phyloP scores from a whole-genome alignment of 2,888 invertebrate species.

The Ypsolopha scabrella region DNA sequence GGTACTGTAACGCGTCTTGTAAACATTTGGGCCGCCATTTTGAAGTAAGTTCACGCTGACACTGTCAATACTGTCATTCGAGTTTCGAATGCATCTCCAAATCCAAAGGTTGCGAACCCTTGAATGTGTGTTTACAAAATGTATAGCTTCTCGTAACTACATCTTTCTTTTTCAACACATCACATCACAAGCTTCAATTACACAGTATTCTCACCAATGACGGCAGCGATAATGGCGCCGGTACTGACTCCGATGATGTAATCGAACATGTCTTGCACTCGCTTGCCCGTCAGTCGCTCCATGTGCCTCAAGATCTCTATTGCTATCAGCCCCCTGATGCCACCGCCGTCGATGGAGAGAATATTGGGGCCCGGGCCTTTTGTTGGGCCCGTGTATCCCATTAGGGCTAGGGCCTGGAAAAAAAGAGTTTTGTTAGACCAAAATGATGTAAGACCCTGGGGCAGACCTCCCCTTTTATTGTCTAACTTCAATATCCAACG shows the following conservation, averaged over 20 bases:
- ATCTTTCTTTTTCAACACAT: no score
- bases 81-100: no score
- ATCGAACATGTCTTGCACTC: conserved; percentile 86
- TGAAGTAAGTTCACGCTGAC: no score
- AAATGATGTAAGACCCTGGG: not conserved
- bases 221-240: conserved; percentile 83
- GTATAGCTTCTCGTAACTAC: no score
- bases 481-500: no score
- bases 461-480: not conserved
- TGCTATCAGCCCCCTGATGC: conserved; percentile 87
- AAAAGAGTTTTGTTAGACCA: not conserved
- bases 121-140: no score
- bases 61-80: no score
- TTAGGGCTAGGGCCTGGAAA: conserved; percentile 70
- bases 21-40: no score
- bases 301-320: conserved; percentile 84
- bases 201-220: conserved; percentile 68
- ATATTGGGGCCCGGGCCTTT: conserved; percentile 82
- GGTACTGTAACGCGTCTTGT: no score
- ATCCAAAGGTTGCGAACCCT: no score
- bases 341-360: conserved; percentile 91
- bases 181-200: no score
- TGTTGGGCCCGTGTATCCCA: conserved; percentile 79
- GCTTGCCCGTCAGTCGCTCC: conserved; percentile 77
- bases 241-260: conserved; percentile 88